phyloP scores from a whole-genome alignment of 1,140 invertebrate genomes.

The Heliconius hewitsoni region DNA sequence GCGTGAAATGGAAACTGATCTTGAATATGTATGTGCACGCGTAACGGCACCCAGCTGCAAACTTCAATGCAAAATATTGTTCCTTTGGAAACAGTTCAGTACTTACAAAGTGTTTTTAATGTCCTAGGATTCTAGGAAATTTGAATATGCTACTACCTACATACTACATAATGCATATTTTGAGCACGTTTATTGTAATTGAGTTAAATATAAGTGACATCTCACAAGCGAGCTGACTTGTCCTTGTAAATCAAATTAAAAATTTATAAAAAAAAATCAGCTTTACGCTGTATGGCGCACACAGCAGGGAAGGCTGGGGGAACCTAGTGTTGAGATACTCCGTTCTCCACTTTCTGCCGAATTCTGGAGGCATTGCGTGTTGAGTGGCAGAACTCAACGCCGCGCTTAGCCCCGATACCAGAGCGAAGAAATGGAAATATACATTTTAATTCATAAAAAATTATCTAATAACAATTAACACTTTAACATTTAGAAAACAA shows the following conservation, averaged over 20 bases:
- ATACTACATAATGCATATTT: not conserved
- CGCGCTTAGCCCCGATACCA: no score
- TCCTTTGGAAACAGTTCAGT: not conserved
- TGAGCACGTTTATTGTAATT: not conserved
- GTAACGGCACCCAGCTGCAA: constrained; percentile 53
- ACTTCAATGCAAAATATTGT: constrained; percentile 56
- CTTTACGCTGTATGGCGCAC: no score
- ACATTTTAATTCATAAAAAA: no score
- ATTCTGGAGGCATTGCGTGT: no score
- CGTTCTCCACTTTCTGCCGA: no score
- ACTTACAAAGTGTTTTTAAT: not conserved
- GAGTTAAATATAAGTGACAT: not conserved
- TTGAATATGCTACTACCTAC: not conserved
- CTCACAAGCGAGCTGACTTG: not conserved
- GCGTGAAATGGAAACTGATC: constrained; percentile 76
- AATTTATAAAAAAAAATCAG: no score
- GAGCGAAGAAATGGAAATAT: no score
- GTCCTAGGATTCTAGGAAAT: not conserved
- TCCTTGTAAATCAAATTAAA: no score
- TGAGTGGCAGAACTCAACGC: no score
- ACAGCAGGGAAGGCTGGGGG: no score
- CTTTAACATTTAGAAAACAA: not conserved
- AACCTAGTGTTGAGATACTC: no score
- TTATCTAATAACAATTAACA: not conserved
- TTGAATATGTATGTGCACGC: constrained; percentile 77